Conservation (phyloP, 2,113 vertebrate genomes). For the Lipotes vexillifer region DNA sequence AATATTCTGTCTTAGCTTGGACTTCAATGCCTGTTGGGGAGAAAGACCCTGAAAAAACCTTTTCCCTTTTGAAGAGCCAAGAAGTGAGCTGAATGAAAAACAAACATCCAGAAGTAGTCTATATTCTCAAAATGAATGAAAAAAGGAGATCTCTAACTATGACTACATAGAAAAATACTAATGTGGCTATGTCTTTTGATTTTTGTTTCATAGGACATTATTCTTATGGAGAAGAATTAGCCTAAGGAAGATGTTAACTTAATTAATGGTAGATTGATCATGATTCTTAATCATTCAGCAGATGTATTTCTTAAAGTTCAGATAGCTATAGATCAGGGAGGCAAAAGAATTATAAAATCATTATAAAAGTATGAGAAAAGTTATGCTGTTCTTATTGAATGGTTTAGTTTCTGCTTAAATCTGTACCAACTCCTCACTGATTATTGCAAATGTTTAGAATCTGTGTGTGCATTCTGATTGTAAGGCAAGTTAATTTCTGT, state of each 20-base stretch:
- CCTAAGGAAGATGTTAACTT: neutral
- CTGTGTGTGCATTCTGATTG: neutral
- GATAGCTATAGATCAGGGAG: neutral
- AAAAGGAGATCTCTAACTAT: neutral
- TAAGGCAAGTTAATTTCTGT: constrained; percentile 11
- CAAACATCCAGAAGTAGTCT: neutral
- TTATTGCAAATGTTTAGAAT: neutral
- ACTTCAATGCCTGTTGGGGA: neutral
- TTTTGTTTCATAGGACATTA: neutral
- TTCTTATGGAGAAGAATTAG: neutral
- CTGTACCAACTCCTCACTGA: neutral
- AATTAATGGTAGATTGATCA: neutral
- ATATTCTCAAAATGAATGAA: neutral
- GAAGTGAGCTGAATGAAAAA: neutral
- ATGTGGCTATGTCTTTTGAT: neutral
- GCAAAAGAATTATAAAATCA: neutral
- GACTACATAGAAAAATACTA: neutral
- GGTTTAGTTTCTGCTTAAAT: neutral
- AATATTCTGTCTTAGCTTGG: neutral
- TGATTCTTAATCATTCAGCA: neutral
- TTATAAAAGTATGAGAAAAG: neutral
- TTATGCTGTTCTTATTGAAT: neutral
- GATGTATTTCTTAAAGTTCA: neutral
- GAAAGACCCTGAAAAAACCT: neutral
- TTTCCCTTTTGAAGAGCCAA: neutral